phyloP scores from a whole-genome alignment of 2,113 vertebrate genomes.

The Corydoras sp. region DNA sequence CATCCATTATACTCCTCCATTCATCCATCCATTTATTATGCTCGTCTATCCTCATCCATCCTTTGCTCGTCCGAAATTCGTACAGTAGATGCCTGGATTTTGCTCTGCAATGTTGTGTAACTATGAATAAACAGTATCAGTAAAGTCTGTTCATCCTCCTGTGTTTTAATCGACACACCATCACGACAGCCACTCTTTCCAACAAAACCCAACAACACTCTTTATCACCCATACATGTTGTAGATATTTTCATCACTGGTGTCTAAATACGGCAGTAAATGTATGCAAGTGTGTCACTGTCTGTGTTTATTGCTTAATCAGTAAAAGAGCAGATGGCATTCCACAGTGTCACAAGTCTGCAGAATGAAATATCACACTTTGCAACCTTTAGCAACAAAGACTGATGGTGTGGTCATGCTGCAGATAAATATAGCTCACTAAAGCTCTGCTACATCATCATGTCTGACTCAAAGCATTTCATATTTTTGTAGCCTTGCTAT shows the following conservation, averaged over 20 bases:
- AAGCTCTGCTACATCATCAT: not conserved
- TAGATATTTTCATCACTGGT: not conserved
- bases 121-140: too few relatives aligned
- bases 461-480: not conserved
- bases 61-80: too few relatives aligned
- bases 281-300: not conserved
- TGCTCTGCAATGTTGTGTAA: too few relatives aligned
- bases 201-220: too few relatives aligned
- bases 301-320: slow-evolving; percentile 33
- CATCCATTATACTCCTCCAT: too few relatives aligned
- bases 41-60: too few relatives aligned
- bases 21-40: too few relatives aligned
- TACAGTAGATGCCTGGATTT: too few relatives aligned
- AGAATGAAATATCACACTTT: slow-evolving; percentile 9
- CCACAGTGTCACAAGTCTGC: slow-evolving; percentile 13
- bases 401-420: not conserved
- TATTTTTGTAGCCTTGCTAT: too few relatives aligned
- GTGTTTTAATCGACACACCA: too few relatives aligned
- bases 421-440: slow-evolving; percentile 2
- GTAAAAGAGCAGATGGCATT: slow-evolving; percentile 31
- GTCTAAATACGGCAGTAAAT: not conserved
- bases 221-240: not conserved
- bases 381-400: slow-evolving; percentile 1
- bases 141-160: too few relatives aligned
- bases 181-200: too few relatives aligned